These are phyloP conservation scores for Vidua chalybeata DNA, from an alignment of 2,113 vertebrate species.

Conservation along the genomic window DNA sequence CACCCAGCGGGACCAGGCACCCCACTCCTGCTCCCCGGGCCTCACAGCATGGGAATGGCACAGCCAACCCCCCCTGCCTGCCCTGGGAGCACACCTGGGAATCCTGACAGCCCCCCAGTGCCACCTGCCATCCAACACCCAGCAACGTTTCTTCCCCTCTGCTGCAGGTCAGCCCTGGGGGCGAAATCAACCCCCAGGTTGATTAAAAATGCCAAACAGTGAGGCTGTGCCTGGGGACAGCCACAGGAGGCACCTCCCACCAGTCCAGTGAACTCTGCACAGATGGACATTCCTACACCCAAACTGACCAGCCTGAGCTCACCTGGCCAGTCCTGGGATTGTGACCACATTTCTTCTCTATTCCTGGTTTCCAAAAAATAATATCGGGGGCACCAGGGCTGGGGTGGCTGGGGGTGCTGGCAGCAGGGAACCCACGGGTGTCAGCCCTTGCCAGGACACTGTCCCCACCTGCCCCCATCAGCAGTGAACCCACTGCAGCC, in stretches of 20 bases:
- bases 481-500: background rate
- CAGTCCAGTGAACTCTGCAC: rapidly evolving
- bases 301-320: background rate
- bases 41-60: rapidly evolving
- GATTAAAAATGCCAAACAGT: rapidly evolving
- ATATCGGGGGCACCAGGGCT: rapidly evolving
- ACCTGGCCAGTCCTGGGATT: rapidly evolving
- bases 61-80: rapidly evolving
- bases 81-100: rapidly evolving
- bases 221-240: background rate
- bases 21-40: rapidly evolving
- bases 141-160: rapidly evolving
- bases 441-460: background rate
- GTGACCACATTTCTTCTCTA: background rate
- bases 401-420: background rate
- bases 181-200: rapidly evolving
- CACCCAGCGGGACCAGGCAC: rapidly evolving
- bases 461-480: rapidly evolving
- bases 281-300: background rate
- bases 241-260: background rate
- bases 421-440: rapidly evolving
- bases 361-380: background rate
- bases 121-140: rapidly evolving
- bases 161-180: background rate
- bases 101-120: background rate